A percentile compares a stretch with the other conserved stretches of the same genome.
phyloP scores from a whole-genome alignment of 2,113 vertebrate genomes.

The Dromas ardeola region DNA sequence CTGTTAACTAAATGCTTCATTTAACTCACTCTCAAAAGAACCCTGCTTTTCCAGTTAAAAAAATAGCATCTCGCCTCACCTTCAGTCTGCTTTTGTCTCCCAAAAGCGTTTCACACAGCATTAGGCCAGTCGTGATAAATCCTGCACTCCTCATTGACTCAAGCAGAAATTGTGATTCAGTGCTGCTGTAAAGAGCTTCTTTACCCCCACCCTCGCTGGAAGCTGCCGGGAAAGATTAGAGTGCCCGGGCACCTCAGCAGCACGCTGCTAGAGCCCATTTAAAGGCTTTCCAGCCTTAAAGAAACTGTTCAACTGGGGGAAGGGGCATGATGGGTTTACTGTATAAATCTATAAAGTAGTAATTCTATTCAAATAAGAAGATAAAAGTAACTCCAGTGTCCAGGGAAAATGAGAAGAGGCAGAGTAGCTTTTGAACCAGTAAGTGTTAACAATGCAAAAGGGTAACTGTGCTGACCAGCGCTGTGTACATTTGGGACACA shows the following conservation, averaged over 20 bases:
- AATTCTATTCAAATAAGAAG: background rate
- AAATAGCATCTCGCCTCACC: background rate
- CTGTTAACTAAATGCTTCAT: background rate
- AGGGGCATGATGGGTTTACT: background rate
- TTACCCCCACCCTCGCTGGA: background rate
- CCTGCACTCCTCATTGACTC: background rate
- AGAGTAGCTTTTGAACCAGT: background rate
- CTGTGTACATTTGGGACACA: background rate
- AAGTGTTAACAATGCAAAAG: background rate
- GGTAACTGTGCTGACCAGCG: accelerated
- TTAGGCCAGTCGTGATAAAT: background rate
- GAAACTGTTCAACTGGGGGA: background rate
- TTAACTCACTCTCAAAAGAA: background rate
- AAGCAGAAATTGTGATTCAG: background rate
- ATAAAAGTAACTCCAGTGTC: background rate
- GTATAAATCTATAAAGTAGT: background rate
- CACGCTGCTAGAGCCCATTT: accelerated
- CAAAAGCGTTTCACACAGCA: background rate
- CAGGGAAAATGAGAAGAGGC: background rate
- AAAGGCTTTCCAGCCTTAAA: background rate
- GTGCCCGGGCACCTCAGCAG: background rate
- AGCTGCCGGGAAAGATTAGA: background rate
- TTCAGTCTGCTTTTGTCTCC: background rate
- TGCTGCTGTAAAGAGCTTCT: background rate
- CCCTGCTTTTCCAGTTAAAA: background rate